phyloP scores from a whole-genome alignment of 2,113 vertebrate species.

The Protobothrops mucrosquamatus region DNA sequence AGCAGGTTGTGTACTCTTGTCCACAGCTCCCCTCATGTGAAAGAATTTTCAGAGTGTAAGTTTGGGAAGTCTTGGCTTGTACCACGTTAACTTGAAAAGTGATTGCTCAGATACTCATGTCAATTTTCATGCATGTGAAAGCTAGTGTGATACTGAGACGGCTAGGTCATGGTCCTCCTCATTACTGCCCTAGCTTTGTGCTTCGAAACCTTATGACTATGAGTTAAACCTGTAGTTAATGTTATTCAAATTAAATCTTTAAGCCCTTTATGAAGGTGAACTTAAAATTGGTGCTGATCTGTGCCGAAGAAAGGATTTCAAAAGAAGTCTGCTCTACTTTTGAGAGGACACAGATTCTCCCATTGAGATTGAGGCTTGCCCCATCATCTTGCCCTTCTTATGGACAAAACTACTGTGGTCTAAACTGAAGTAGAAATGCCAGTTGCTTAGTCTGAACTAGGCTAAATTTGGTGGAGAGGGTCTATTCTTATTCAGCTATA shows the following conservation, averaged over 20 bases:
- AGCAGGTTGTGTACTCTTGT: not conserved
- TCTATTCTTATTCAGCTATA: not conserved
- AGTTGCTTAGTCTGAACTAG: not conserved
- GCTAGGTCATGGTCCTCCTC: not conserved
- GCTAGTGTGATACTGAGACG: not conserved
- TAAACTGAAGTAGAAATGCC: not conserved
- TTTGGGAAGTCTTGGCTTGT: not conserved
- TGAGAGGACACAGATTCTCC: not conserved
- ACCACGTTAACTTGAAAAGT: not conserved
- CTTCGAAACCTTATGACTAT: not conserved
- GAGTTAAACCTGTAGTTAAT: not conserved
- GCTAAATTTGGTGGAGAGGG: not conserved
- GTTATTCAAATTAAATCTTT: not conserved
- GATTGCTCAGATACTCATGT: not conserved
- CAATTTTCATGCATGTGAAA: not conserved
- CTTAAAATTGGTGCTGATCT: not conserved
- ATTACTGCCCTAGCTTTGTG: not conserved
- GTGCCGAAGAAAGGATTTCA: not conserved
- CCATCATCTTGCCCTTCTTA: not conserved
- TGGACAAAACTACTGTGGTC: not conserved
- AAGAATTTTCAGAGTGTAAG: not conserved
- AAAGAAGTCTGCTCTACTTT: not conserved
- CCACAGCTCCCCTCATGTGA: not conserved
- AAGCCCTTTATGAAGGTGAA: not conserved
- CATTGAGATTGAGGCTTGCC: too few species aligned